Evolutionary conservation across 2,113 vertebrate genomes (phyloP).

Genomic region (Thamnaconus septentrionalis): DNA sequence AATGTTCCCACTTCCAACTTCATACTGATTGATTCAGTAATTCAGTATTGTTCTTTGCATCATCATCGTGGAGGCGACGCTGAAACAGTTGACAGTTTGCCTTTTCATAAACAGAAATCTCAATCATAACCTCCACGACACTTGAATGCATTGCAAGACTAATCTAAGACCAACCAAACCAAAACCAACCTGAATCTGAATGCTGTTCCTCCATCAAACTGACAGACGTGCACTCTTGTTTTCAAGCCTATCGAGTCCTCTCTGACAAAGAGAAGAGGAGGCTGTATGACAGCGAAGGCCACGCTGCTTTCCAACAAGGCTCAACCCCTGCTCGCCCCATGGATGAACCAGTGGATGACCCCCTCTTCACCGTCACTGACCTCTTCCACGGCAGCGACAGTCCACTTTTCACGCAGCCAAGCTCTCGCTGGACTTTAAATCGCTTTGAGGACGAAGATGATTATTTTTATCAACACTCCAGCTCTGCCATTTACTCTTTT

Average conservation of each 20-base stretch:
- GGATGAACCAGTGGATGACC: neutral
- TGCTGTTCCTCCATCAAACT: neutral
- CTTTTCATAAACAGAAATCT: too few species aligned
- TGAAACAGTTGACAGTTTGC: too few species aligned
- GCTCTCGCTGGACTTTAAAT: constrained; percentile 38
- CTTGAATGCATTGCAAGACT: too few species aligned
- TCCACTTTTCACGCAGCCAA: constrained; percentile 17
- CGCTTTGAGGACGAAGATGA: constrained; percentile 14
- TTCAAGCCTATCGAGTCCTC: constrained; percentile 62
- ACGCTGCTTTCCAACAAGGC: constrained; percentile 35
- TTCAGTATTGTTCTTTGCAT: too few species aligned
- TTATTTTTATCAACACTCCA: constrained; percentile 1
- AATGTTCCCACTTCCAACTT: too few species aligned
- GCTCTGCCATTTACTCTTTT: constrained; percentile 18
- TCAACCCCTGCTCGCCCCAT: neutral
- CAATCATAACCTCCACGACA: too few species aligned
- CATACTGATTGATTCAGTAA: too few species aligned
- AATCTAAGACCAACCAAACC: too few species aligned
- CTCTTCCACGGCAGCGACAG: constrained; percentile 28
- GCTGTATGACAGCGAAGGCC: constrained; percentile 56
- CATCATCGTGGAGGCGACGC: too few species aligned
- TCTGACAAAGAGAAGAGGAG: constrained; percentile 57
- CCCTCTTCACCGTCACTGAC: constrained; percentile 45
- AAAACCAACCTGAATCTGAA: too few species aligned
- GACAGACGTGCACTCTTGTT: neutral